These are phyloP conservation scores for Dyspetes luteomarginatus DNA, from an alignment of 2,888 invertebrate genomes.

Conservation along the genomic window DNA sequence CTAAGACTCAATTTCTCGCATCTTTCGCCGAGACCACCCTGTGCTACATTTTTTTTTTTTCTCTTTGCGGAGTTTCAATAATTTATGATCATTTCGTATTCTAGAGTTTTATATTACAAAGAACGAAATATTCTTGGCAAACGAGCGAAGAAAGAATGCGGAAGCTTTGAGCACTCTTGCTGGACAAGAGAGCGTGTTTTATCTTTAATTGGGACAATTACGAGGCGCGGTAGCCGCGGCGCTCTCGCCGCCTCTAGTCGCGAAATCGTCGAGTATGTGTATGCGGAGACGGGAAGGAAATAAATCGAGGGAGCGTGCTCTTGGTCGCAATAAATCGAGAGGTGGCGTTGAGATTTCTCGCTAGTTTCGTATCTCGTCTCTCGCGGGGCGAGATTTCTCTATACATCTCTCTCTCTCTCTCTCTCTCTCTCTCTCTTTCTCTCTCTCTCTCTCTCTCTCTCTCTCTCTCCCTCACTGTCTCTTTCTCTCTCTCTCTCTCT, in stretches of 20 bases:
- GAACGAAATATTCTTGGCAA: slow-evolving; percentile 37
- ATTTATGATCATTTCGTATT: slow-evolving; percentile 37
- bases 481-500: slow-evolving; percentile 34
- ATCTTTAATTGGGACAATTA: slow-evolving; percentile 62
- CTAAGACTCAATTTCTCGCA: slow-evolving; percentile 18
- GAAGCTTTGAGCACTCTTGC: slow-evolving; percentile 23
- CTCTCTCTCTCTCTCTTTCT: not conserved
- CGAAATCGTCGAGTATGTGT: slow-evolving; percentile 31
- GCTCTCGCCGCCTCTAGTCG: slow-evolving; percentile 4
- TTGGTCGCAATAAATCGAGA: slow-evolving; percentile 62
- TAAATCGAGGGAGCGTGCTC: slow-evolving; percentile 62
- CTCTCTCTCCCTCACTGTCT: not conserved
- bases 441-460: slow-evolving; percentile 24
- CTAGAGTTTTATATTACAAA: not conserved
- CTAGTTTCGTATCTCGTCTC: slow-evolving; percentile 39
- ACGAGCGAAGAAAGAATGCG: slow-evolving; percentile 49
- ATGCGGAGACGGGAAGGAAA: slow-evolving; percentile 57
- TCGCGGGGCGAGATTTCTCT: slow-evolving; percentile 34
- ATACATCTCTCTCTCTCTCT: slow-evolving; percentile 23
- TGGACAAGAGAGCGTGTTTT: slow-evolving; percentile 53
- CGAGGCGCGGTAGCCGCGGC: slow-evolving; percentile 32
- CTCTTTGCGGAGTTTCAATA: slow-evolving; percentile 18
- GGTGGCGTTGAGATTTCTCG: slow-evolving; percentile 21
- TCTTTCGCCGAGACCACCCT: slow-evolving; percentile 32
- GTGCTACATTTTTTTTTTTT: slow-evolving; percentile 3